Percentiles rank a stretch among this genome's conserved stretches.
phyloP scores from a whole-genome alignment of 2,797 vertebrate genomes.

The Micropoecilia bifurca region DNA sequence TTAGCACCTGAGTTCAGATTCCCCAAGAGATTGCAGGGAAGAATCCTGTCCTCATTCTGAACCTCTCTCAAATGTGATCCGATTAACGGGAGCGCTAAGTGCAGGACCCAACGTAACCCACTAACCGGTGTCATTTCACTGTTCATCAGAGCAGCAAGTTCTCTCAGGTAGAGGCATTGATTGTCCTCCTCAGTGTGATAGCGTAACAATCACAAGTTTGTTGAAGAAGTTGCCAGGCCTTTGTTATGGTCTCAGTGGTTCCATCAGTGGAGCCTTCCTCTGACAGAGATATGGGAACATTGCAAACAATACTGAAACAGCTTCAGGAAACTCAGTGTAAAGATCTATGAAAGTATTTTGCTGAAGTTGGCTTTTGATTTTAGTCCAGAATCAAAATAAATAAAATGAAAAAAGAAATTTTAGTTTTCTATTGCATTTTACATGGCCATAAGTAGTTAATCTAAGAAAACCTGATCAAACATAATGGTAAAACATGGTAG shows the following conservation, averaged over 20 bases:
- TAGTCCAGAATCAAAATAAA: not conserved
- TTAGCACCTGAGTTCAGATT: constrained; percentile 50
- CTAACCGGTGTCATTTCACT: constrained; percentile 78
- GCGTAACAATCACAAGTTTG: constrained; percentile 78
- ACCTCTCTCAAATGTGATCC: constrained; percentile 53
- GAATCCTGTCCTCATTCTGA: constrained; percentile 38
- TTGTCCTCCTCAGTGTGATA: constrained; percentile 76
- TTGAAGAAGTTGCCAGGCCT: constrained; percentile 66
- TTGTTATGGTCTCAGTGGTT: constrained; percentile 34
- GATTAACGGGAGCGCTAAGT: constrained; percentile 71
- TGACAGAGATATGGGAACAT: not conserved
- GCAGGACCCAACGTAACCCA: constrained; percentile 45
- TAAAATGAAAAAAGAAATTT: not conserved
- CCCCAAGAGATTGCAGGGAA: constrained; percentile 36
- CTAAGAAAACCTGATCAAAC: not conserved
- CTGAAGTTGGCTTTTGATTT: not conserved
- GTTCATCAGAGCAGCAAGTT: constrained; percentile 80
- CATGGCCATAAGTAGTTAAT: not conserved
- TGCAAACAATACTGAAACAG: not conserved
- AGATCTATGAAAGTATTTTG: not conserved
- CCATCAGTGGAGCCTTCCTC: not conserved
- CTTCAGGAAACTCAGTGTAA: not conserved
- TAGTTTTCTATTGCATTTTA: not conserved
- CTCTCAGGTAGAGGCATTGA: constrained; percentile 66
- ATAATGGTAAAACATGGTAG: not conserved